Conservation (phyloP, 1,140 invertebrate species). For the Meloidogyne chitwoodi region DNA sequence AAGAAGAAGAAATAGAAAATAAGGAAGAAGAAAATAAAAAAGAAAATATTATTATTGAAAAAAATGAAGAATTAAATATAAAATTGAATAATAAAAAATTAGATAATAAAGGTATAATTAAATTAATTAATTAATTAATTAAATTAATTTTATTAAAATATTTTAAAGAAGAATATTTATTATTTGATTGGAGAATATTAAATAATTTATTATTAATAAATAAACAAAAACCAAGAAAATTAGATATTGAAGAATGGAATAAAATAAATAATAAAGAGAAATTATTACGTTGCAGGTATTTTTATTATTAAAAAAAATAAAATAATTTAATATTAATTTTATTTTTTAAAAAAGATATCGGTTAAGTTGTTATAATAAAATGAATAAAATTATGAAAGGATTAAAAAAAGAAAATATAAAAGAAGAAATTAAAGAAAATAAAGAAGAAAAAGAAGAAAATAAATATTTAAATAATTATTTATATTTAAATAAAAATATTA, state of each 20-base stretch:
- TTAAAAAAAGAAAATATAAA: not conserved
- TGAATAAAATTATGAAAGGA: not conserved
- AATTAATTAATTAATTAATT: too few relatives aligned
- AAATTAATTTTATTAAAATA: too few relatives aligned
- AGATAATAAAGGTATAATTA: too few relatives aligned
- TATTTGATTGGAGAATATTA: not conserved
- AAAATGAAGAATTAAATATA: not conserved
- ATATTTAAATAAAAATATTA: constrained; percentile 1
- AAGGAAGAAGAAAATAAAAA: not conserved
- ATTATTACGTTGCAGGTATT: not conserved
- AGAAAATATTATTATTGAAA: not conserved
- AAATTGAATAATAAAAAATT: not conserved
- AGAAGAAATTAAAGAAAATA: not conserved
- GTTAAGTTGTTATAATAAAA: not conserved
- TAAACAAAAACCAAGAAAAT: not conserved
- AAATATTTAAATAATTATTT: not conserved
- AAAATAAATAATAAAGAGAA: not conserved
- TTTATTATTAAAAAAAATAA: not conserved
- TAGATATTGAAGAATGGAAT: not conserved
- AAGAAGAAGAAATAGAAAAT: not conserved
- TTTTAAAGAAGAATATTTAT: too few relatives aligned
- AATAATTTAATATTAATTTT: not conserved
- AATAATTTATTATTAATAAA: not conserved
- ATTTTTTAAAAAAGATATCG: not conserved
- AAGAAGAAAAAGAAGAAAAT: not conserved